Evolutionary conservation across 2,113 vertebrate genomes (phyloP).

Genomic region (Myotis lucifugus): DNA sequence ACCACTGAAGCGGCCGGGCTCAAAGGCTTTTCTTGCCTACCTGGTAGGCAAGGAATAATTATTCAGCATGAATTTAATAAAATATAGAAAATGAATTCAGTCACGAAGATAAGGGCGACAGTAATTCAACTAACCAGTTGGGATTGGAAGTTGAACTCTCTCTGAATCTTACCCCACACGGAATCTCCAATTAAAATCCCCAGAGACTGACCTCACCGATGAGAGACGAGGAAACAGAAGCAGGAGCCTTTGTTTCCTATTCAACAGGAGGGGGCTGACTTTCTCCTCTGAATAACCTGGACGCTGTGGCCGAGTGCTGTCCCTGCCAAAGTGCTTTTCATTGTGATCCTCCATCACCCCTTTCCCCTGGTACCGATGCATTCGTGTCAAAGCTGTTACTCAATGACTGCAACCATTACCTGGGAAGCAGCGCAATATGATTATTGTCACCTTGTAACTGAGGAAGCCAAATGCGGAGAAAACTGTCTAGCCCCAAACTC

Average conservation of each 20-base stretch:
- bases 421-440: slow-evolving; percentile 14
- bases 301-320: background rate
- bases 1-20: too few species aligned
- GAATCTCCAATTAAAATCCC: slow-evolving; percentile 32
- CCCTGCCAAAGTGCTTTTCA: background rate
- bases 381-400: background rate
- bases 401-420: slow-evolving; percentile 5
- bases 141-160: slow-evolving; percentile 12
- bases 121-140: background rate
- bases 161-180: background rate
- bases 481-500: background rate
- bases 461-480: slow-evolving; percentile 35
- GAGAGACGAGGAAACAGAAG: background rate
- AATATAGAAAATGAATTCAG: background rate
- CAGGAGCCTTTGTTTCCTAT: background rate
- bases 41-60: too few species aligned
- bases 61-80: background rate
- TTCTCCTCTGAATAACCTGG: background rate
- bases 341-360: background rate
- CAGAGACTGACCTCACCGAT: background rate
- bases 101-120: background rate
- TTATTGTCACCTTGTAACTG: background rate
- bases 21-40: too few species aligned
- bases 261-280: background rate
- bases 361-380: slow-evolving; percentile 26